phyloP scores from a whole-genome alignment of 2,888 invertebrate species.

The Aspidiotus rigidus region DNA sequence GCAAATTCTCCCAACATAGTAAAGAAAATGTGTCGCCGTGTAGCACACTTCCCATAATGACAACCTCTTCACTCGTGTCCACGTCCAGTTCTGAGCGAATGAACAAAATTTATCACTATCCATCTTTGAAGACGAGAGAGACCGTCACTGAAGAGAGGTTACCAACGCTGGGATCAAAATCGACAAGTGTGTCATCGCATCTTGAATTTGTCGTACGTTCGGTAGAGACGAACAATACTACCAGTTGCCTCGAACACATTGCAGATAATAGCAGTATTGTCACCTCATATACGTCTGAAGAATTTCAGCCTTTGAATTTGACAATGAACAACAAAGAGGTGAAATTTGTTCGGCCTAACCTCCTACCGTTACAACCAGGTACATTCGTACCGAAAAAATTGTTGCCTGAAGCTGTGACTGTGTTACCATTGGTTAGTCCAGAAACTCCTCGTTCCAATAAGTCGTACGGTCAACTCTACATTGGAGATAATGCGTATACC shows the following conservation, averaged over 20 bases:
- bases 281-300: conserved; percentile 3
- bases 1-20: conserved; percentile 48
- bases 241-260: conserved; percentile 42
- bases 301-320: conserved; percentile 51
- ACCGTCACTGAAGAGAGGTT: conserved; percentile 29
- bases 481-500: conserved; percentile 86
- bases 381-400: conserved; percentile 71
- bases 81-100: conserved; percentile 27
- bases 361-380: conserved; percentile 72
- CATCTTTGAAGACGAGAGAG: background rate
- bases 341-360: conserved; percentile 59
- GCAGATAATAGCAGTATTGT: background rate
- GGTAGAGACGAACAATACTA: conserved; percentile 10
- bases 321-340: conserved; percentile 44
- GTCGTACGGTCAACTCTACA: conserved; percentile 76
- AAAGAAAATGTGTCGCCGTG: conserved; percentile 27
- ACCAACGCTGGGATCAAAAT: conserved; percentile 42
- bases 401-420: conserved; percentile 72
- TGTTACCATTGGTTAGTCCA: conserved; percentile 75
- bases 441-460: conserved; percentile 85
- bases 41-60: conserved; percentile 26
- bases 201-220: conserved; percentile 35
- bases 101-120: conserved; percentile 17
- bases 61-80: conserved; percentile 33
- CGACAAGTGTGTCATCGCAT: conserved; percentile 44